Conservation (phyloP, 2,888 invertebrate genomes). For the Orthosia cruda region DNA sequence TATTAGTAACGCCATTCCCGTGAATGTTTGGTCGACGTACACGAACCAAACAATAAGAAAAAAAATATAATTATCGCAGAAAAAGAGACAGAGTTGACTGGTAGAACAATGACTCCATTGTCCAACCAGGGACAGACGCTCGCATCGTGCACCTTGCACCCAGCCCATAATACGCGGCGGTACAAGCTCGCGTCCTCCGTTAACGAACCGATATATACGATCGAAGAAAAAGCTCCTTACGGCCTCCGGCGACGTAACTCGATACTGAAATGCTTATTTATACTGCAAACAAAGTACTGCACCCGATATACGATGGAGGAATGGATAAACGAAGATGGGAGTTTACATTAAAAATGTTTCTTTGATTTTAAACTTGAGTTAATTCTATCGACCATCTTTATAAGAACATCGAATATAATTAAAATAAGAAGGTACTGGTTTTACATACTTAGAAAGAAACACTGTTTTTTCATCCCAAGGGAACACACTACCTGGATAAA, state of each 20-base stretch:
- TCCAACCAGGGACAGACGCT: neutral
- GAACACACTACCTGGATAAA: too few relatives aligned
- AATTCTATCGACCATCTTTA: neutral
- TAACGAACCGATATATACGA: conserved; percentile 75
- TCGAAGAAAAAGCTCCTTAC: conserved; percentile 67
- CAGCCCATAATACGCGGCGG: conserved; percentile 42
- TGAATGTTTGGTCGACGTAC: too few relatives aligned
- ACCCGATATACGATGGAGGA: conserved; percentile 36
- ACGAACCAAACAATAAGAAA: too few relatives aligned
- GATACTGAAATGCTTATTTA: conserved; percentile 63
- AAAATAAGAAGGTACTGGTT: too few relatives aligned
- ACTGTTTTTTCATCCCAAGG: too few relatives aligned
- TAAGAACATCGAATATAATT: too few relatives aligned
- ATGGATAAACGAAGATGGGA: conserved; percentile 18
- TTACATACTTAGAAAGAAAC: too few relatives aligned
- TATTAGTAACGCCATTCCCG: too few relatives aligned
- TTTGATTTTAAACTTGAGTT: neutral
- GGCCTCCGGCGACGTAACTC: conserved; percentile 60
- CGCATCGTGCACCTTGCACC: conserved; percentile 13
- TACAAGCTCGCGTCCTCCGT: conserved; percentile 60
- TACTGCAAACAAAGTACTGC: conserved; percentile 53
- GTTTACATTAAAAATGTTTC: neutral
- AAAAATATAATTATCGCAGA: too few relatives aligned
- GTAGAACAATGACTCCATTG: too few relatives aligned
- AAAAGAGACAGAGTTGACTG: too few relatives aligned